Conservation (phyloP, 2,113 vertebrate species). For the Bagarius yarrelli region DNA sequence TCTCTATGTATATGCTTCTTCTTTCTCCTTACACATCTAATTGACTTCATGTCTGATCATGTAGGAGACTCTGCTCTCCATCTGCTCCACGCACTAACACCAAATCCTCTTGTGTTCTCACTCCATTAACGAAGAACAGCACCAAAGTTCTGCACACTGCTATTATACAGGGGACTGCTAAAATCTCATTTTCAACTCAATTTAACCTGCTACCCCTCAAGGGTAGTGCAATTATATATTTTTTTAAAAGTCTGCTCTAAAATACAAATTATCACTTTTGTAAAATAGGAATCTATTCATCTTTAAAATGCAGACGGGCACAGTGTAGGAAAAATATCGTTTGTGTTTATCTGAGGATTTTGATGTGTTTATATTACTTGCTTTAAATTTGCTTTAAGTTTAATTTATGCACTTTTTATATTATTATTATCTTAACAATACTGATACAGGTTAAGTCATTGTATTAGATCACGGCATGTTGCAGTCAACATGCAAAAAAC, state of each 20-base stretch:
- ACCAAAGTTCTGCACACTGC: constrained; percentile 71
- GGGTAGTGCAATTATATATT: constrained; percentile 54
- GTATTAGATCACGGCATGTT: neutral
- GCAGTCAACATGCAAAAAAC: neutral
- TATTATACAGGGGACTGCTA: constrained; percentile 74
- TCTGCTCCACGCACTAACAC: constrained; percentile 75
- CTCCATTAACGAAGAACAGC: constrained; percentile 78
- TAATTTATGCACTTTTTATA: neutral
- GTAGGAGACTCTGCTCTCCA: constrained; percentile 71
- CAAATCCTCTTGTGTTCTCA: constrained; percentile 76
- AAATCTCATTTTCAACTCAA: constrained; percentile 81
- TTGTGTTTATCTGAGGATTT: neutral
- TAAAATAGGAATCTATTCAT: neutral
- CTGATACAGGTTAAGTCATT: neutral
- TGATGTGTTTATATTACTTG: neutral
- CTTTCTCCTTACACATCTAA: constrained; percentile 73
- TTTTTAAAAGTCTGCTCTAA: constrained; percentile 47
- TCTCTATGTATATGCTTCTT: constrained; percentile 43
- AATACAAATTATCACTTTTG: constrained; percentile 55
- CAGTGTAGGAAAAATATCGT: neutral
- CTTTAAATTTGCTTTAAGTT: neutral
- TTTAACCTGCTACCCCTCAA: constrained; percentile 74
- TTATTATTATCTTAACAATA: neutral
- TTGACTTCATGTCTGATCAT: constrained; percentile 80
- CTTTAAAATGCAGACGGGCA: neutral